Percentiles rank a stretch among this genome's conserved stretches.
Evolutionary conservation across 2,797 vertebrate genomes (phyloP).

Genomic region (Buceros bicornis): DNA sequence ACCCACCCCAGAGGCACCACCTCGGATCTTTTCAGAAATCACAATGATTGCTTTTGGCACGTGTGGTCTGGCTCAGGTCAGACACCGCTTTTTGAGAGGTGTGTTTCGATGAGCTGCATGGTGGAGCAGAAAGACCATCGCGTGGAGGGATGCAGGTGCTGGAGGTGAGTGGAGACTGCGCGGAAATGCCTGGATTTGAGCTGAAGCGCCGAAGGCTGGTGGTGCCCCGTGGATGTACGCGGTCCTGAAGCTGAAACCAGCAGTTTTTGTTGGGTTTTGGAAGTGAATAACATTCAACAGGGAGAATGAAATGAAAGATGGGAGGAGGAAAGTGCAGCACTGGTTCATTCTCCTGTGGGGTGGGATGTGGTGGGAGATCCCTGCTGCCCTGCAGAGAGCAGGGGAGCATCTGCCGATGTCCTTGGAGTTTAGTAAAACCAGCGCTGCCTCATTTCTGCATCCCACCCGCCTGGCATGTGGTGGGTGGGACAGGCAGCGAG

Average conservation of each 20-base stretch:
- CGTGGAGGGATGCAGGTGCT: accelerated
- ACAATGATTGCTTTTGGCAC: neutral
- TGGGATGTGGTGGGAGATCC: neutral
- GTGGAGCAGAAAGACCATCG: neutral
- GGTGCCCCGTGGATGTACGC: neutral
- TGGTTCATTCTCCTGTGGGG: neutral
- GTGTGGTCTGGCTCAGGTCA: accelerated
- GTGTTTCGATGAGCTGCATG: accelerated
- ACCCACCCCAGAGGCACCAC: neutral
- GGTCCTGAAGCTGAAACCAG: neutral
- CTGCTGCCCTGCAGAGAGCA: neutral
- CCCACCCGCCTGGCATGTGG: accelerated
- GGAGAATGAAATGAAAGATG: neutral
- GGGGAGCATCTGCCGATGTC: accelerated
- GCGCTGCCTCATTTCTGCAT: neutral
- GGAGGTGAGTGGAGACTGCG: neutral
- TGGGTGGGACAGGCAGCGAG: neutral
- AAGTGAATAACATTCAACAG: neutral
- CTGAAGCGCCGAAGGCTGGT: accelerated
- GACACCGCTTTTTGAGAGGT: neutral
- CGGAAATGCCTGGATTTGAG: neutral
- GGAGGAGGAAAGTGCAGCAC: neutral
- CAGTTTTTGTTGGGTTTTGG: neutral
- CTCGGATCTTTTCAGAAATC: neutral
- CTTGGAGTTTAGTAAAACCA: accelerated